A percentile compares a stretch with the other conserved stretches of the same genome.
Conservation (phyloP, 2,113 vertebrate species). For the Albula glossodonta region DNA sequence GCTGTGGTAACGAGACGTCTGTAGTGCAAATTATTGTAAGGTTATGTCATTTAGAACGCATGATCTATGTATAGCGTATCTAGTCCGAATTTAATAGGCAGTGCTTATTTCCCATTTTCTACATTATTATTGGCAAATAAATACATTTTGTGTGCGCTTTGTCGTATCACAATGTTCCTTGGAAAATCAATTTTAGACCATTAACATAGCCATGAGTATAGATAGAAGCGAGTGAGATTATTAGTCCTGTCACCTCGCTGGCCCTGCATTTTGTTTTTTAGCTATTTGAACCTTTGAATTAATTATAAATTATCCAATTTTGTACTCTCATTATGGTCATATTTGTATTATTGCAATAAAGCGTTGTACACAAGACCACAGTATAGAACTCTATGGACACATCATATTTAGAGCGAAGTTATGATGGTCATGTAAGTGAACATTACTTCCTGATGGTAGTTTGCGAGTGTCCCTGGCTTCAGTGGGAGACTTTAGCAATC, state of each 20-base stretch:
- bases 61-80: conserved; percentile 39
- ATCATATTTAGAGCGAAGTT: too few species aligned
- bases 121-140: neutral
- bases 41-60: conserved; percentile 43
- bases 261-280: too few species aligned
- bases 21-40: conserved; percentile 54
- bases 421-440: too few species aligned
- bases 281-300: too few species aligned
- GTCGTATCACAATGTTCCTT: conserved; percentile 7
- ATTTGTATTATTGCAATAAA: too few species aligned
- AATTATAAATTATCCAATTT: too few species aligned
- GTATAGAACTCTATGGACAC: too few species aligned
- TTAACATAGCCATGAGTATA: neutral
- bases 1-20: conserved; percentile 50
- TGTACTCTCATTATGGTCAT: too few species aligned
- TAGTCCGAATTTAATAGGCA: conserved; percentile 17
- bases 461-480: too few species aligned
- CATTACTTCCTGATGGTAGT: too few species aligned
- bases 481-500: too few species aligned
- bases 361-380: too few species aligned
- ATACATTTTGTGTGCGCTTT: conserved; percentile 18
- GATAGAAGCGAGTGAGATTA: neutral
- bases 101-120: conserved; percentile 19
- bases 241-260: neutral
- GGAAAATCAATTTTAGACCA: conserved; percentile 3